Base-by-base conservation (phyloP, 2,797 vertebrate genomes). In the Danio choprae region DNA sequence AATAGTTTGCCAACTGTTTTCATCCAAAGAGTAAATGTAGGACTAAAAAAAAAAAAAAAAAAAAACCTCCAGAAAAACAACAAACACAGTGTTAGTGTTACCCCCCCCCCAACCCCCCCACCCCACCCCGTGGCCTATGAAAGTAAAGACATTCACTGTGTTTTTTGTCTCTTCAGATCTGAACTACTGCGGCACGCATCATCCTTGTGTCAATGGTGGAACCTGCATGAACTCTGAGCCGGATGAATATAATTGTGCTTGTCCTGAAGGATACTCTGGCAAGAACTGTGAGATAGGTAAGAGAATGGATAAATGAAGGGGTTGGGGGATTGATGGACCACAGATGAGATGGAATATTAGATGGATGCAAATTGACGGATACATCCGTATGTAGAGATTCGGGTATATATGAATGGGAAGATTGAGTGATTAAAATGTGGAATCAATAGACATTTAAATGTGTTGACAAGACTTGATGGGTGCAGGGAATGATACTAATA, bases 191-290 rank as follows among this genome's bases (percentile, higher is more conserved):
- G 98, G 98, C 40, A 96, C 93, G 64, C 96, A 99, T 87, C 96
- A 94, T 70, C 97, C 97, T 0, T 99, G 98, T 56, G 69, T 95
- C 81, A 98, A 99, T 0, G 95, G 96, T 4, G 98, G 96, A 13
- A 99, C 96, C 4, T 99, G 98, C 81, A 95, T 96, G 94, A 99
- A 99, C 74, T 96, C 94, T 0, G 96, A 98, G 82, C 98, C 97
- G 0, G 95, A 97, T 0, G 94, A 96, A 82, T 99, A 97, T 84
- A 87, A 89, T 85, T 99, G 98, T 6, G 92, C 92, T 81, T 99
- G 98, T 92, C 96, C 96, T 0, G 95, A 94, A 0, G 96, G 98
- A 76, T 99, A 96, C 91, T 95, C 95, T 0, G 98, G 98, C 78
- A 96, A 94, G 90, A 97, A 93, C 92, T 99, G 98, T 10, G 92